Conservation (phyloP, 1,140 invertebrate species). For the Drosophila navojoa region DNA sequence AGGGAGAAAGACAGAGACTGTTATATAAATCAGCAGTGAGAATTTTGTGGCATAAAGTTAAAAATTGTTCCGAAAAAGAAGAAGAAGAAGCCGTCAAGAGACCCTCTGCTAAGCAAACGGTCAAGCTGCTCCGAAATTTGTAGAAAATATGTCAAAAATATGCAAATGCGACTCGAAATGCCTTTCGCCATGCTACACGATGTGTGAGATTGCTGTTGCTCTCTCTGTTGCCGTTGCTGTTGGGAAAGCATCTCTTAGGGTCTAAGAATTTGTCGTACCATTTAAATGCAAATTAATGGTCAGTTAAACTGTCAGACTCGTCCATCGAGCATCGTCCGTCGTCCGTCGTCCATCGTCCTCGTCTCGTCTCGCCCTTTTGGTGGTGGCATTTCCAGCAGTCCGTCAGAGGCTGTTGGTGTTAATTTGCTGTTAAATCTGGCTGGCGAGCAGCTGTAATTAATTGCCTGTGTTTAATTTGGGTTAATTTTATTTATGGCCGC, state of each 20-base stretch:
- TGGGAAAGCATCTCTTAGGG: constrained; percentile 36
- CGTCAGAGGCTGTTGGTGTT: constrained; percentile 72
- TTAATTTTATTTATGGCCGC: constrained; percentile 80
- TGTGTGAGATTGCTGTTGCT: constrained; percentile 44
- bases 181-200: constrained; percentile 17
- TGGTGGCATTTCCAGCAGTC: constrained; percentile 33
- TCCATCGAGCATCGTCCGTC: constrained; percentile 25
- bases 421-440: constrained; percentile 79
- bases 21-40: constrained; percentile 73
- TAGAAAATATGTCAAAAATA: constrained; percentile 73
- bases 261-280: constrained; percentile 52
- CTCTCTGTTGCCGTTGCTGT: constrained; percentile 2
- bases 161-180: constrained; percentile 53
- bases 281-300: constrained; percentile 80
- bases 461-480: constrained; percentile 81
- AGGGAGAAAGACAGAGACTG: constrained; percentile 3
- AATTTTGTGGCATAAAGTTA: constrained; percentile 61
- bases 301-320: constrained; percentile 74
- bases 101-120: constrained; percentile 8
- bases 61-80: constrained; percentile 51
- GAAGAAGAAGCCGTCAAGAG: background rate
- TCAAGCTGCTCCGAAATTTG: constrained; percentile 53
- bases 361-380: constrained; percentile 33
- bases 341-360: background rate
- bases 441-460: constrained; percentile 67